Conservation (phyloP, 1,140 invertebrate genomes). For the Octopus sinensis region DNA sequence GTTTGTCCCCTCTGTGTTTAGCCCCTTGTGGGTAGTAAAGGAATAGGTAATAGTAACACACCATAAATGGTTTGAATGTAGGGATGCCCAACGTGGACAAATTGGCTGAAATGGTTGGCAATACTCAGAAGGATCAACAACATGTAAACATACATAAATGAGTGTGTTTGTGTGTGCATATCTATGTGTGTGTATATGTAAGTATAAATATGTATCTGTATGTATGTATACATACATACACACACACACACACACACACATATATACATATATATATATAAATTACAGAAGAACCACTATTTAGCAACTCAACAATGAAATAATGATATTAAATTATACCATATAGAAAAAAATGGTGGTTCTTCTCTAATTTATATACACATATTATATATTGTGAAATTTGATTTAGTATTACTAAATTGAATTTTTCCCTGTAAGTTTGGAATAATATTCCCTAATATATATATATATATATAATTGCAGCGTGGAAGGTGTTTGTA, state of each 20-base stretch:
- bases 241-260: not conserved
- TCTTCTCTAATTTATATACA: not conserved
- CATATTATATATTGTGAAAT: not conserved
- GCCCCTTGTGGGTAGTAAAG: too few relatives aligned
- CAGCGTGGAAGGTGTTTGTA: too few relatives aligned
- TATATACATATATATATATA: not conserved
- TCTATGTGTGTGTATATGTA: constrained; percentile 1
- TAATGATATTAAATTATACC: not conserved
- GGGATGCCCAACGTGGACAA: too few relatives aligned
- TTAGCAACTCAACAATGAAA: not conserved
- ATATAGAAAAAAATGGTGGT: not conserved
- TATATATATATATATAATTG: too few relatives aligned
- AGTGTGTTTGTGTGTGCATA: not conserved
- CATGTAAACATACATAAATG: not conserved
- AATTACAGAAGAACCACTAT: not conserved
- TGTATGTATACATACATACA: constrained; percentile 2
- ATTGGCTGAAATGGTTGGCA: too few relatives aligned
- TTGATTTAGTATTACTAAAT: constrained; percentile 1
- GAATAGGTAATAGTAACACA: too few relatives aligned
- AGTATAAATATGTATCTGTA: not conserved
- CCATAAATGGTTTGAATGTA: too few relatives aligned
- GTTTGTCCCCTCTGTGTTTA: too few relatives aligned
- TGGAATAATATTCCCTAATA: too few relatives aligned
- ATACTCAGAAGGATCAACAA: too few relatives aligned
- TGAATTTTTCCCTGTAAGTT: too few relatives aligned